Conservation (phyloP, 1,140 invertebrate species). For the Cydia amplana region DNA sequence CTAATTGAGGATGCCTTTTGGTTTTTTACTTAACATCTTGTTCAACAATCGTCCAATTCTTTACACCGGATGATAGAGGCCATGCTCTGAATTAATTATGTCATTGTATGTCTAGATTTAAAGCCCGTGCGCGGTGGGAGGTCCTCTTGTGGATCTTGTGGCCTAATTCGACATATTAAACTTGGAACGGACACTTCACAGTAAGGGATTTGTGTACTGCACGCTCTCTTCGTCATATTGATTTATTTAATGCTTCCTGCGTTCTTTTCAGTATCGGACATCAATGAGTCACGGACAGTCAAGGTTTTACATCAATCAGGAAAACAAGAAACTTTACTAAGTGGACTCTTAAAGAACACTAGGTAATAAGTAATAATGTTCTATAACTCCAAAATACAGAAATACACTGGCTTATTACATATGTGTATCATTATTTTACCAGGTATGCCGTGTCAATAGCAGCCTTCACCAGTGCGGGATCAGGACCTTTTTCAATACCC, state of each 20-base stretch:
- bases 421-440: conserved; percentile 36
- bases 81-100: too few species aligned
- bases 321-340: conserved; percentile 64
- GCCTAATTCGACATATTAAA: too few species aligned
- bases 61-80: too few species aligned
- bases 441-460: conserved; percentile 86
- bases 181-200: too few species aligned
- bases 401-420: not conserved
- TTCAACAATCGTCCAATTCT: too few species aligned
- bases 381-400: not conserved
- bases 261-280: conserved; percentile 53
- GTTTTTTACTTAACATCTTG: too few species aligned
- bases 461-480: conserved; percentile 92
- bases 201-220: too few species aligned
- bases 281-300: conserved; percentile 56
- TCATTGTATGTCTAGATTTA: too few species aligned
- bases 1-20: not conserved
- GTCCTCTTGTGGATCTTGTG: too few species aligned
- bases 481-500: conserved; percentile 89
- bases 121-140: too few species aligned
- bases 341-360: conserved; percentile 66
- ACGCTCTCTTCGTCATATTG: too few species aligned
- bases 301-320: conserved; percentile 62
- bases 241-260: not conserved
- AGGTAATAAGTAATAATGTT: conserved; percentile 57